Percentiles rank a stretch among this genome's conserved stretches.
Conservation (phyloP, 2,888 invertebrate genomes). For the Lacanobia wlatinum region DNA sequence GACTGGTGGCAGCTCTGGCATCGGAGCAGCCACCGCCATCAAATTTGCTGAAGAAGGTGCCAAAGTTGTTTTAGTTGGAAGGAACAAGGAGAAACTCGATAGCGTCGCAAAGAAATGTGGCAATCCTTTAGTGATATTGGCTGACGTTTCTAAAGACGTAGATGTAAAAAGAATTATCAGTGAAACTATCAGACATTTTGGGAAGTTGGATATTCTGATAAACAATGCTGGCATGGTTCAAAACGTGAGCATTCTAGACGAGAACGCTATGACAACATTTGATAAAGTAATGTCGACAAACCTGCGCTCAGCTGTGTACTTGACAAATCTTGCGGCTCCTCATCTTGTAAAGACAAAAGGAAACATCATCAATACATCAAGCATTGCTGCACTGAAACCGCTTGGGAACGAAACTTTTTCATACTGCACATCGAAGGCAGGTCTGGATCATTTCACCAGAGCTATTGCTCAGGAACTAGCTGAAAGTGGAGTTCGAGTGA, state of each 20-base stretch:
- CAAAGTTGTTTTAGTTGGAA: constrained; percentile 60
- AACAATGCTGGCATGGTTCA: constrained; percentile 17
- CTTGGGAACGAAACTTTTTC: constrained; percentile 10
- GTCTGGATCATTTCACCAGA: constrained; percentile 65
- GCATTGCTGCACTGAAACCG: constrained; percentile 25
- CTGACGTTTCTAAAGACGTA: constrained; percentile 22
- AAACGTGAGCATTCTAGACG: background rate
- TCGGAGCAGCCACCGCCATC: constrained; percentile 63
- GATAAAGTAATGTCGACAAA: constrained; percentile 48
- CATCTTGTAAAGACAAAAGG: constrained; percentile 75
- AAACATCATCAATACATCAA: constrained; percentile 93
- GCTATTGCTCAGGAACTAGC: constrained; percentile 92
- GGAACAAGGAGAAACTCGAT: constrained; percentile 54
- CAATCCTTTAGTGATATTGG: constrained; percentile 18
- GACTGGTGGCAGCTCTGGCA: constrained; percentile 67
- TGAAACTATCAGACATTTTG: constrained; percentile 15
- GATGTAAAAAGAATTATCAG: constrained; percentile 18
- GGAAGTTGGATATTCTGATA: constrained; percentile 11
- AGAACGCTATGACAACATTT: constrained; percentile 37
- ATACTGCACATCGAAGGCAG: constrained; percentile 65
- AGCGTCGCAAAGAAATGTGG: constrained; percentile 25
- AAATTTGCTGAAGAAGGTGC: constrained; percentile 57
- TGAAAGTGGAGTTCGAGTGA: constrained; percentile 93
- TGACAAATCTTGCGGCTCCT: constrained; percentile 58
- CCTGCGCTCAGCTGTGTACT: constrained; percentile 38